Evolutionary conservation across 1,140 invertebrate species (phyloP).

Genomic region (Diachasmimorpha longicaudata): DNA sequence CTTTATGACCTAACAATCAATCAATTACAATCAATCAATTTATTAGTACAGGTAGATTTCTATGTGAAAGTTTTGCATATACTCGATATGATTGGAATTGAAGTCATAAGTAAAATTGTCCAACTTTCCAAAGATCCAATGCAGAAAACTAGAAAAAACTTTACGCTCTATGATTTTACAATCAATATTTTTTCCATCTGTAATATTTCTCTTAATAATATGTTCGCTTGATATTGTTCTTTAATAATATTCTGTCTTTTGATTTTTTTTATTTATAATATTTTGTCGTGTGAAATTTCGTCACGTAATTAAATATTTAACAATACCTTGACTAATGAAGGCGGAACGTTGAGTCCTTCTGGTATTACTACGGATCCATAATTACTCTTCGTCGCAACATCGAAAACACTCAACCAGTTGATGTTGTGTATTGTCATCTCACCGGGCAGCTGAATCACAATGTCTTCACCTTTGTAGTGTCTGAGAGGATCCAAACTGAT

Average conservation of each 20-base stretch:
- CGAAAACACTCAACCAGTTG: conserved; percentile 85
- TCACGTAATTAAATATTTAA: conserved; percentile 13
- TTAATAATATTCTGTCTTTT: too few relatives aligned
- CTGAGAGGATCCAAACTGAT: conserved; percentile 74
- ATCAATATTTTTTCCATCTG: too few relatives aligned
- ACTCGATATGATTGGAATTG: too few relatives aligned
- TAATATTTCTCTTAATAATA: too few relatives aligned
- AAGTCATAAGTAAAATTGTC: too few relatives aligned
- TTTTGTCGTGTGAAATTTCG: too few relatives aligned
- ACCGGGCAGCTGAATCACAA: conserved; percentile 80
- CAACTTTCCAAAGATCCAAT: too few relatives aligned
- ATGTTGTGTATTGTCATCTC: conserved; percentile 83
- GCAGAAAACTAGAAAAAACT: too few relatives aligned
- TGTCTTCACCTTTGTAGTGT: conserved; percentile 75
- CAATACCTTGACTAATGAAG: conserved; percentile 73
- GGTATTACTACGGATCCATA: conserved; percentile 82
- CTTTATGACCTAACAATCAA: conserved; percentile 43
- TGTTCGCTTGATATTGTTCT: too few relatives aligned
- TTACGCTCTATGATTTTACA: too few relatives aligned
- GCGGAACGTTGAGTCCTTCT: conserved; percentile 83
- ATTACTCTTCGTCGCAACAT: conserved; percentile 74
- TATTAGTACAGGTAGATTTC: neutral
- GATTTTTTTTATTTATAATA: too few relatives aligned
- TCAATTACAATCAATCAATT: conserved; percentile 12
- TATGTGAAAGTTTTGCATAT: too few relatives aligned